Conservation (phyloP, 2,797 vertebrate genomes). For the Dromococcyx pavoninus region DNA sequence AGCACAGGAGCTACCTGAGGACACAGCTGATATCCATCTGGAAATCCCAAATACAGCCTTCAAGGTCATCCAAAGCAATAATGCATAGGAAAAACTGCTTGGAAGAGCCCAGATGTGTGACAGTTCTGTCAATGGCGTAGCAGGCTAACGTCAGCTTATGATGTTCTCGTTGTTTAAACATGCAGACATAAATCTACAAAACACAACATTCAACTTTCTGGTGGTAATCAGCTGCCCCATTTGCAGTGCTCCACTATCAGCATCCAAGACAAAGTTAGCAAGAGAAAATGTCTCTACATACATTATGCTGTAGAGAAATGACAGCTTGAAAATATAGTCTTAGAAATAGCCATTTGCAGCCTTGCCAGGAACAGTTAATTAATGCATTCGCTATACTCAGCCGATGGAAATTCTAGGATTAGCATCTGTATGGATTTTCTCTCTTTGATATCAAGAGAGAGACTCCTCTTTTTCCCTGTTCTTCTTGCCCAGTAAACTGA, state of each 20-base stretch:
- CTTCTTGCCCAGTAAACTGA: neutral
- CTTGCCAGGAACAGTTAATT: constrained; percentile 1
- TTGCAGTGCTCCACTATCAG: neutral
- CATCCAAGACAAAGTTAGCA: neutral
- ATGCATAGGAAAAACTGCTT: rapidly evolving
- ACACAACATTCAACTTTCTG: neutral
- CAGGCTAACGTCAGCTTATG: neutral
- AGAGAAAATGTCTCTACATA: neutral
- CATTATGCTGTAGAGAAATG: neutral
- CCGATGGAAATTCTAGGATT: constrained; percentile 7
- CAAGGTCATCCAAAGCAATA: neutral
- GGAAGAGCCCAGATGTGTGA: neutral
- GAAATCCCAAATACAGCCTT: neutral
- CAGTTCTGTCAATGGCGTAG: neutral
- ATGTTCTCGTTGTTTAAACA: neutral
- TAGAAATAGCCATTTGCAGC: neutral
- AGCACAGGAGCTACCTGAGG: neutral
- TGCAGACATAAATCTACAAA: neutral
- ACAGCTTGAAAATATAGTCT: neutral
- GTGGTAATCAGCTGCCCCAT: neutral
- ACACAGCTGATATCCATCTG: neutral
- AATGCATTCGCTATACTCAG: neutral
- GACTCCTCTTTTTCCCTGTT: neutral
- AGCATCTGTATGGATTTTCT: neutral
- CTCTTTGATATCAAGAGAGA: constrained; percentile 2